A percentile compares a stretch with the other conserved stretches of the same genome.
These are phyloP conservation scores for Ailuropoda melanoleuca DNA, from an alignment of 2,113 vertebrate species.

Conservation along the genomic window DNA sequence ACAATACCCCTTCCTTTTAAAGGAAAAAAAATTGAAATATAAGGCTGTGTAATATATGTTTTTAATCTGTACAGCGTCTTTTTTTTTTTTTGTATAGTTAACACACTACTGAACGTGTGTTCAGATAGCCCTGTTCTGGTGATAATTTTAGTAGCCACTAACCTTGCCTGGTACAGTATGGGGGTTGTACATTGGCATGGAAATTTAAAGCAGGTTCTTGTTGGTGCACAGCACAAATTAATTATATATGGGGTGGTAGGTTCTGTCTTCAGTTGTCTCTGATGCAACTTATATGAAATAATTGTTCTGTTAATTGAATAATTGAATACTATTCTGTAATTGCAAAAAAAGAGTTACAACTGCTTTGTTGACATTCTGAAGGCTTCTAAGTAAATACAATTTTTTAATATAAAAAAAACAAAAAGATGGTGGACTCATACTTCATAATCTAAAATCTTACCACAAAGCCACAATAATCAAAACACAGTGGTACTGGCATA, in stretches of 20 bases:
- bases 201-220: slow-evolving; percentile 50
- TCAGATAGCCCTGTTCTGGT: slow-evolving; percentile 92
- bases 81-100: slow-evolving; percentile 98
- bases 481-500: background rate
- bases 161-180: slow-evolving; percentile 93
- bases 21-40: slow-evolving; percentile 90
- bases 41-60: slow-evolving; percentile 95
- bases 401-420: slow-evolving; percentile 80
- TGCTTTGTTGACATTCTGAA: slow-evolving; percentile 98
- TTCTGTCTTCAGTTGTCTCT: background rate
- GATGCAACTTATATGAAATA: background rate
- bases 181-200: slow-evolving; percentile 89
- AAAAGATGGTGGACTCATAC: background rate
- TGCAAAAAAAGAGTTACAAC: slow-evolving; percentile 88
- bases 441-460: background rate
- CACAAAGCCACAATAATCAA: background rate
- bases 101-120: slow-evolving; percentile 95
- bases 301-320: background rate
- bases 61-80: slow-evolving; percentile 92
- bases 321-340: background rate
- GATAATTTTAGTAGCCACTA: slow-evolving; percentile 93
- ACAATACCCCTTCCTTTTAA: slow-evolving; percentile 94
- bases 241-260: background rate
- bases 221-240: background rate
- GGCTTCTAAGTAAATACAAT: slow-evolving; percentile 96